Base-by-base conservation (phyloP, 2,797 vertebrate species). In the Okamejei kenojei region DNA sequence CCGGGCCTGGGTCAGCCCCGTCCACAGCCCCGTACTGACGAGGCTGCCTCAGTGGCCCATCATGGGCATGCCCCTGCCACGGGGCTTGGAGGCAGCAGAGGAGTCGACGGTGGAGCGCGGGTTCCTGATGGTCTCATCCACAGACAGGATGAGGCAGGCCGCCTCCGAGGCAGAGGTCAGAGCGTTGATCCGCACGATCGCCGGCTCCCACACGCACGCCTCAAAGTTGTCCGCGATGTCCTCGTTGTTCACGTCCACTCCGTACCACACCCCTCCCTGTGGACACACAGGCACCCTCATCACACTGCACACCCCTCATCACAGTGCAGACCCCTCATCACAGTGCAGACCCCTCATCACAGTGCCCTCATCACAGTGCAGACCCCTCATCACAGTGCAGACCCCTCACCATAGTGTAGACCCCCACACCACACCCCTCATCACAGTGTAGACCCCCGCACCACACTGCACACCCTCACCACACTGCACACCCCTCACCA, bases 101-200 rank as follows among this genome's bases (percentile, higher is more conserved):
- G 94, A 96, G 0, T 99, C 98, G 65, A 95, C 81, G 0, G 94
- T 94, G 84, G 98, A 98, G 58, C 98, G 98, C 0, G 99, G 99
- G 94, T 99, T 99, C 96, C 97, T 99, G 96, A 99, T 99, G 90
- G 99, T 99, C 94, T 99, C 98, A 0, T 99, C 99, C 1, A 99
- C 98, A 0, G 98, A 99, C 93, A 99, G 96, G 19, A 99, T 97
- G 80, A 99, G 98, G 93, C 99, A 99, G 0, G 98, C 98, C 0
- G 99, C 99, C 95, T 99, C 99, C 0, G 98, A 98, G 0, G 99
- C 98, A 0, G 98, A 98, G 0, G 98, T 99, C 93, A 99, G 96
- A 0, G 98, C 98, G 0, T 99, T 99, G 96, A 98, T 98, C 65
- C 98, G 96, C 93, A 99, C 98, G 0, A 99, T 92, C 0, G 98